Evolutionary conservation across 2,797 vertebrate genomes (phyloP).

Genomic region (Hapalemur alaotrensis): DNA sequence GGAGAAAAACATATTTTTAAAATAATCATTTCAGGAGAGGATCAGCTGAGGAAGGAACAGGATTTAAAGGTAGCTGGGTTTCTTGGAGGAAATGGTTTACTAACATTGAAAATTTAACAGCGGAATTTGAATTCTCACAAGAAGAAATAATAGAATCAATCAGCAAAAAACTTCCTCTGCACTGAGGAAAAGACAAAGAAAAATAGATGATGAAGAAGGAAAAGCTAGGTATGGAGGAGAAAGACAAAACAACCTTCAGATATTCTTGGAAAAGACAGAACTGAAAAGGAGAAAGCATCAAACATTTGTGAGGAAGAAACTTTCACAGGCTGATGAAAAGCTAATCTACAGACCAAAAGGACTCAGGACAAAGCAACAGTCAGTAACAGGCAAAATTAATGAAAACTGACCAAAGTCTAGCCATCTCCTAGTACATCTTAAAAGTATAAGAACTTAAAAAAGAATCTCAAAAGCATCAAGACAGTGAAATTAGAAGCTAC

Average conservation of each 20-base stretch:
- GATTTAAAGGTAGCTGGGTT: neutral
- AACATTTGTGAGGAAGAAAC: neutral
- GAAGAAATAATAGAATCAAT: neutral
- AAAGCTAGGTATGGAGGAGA: neutral
- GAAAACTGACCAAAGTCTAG: neutral
- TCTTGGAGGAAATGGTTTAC: neutral
- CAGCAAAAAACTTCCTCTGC: neutral
- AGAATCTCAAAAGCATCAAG: neutral
- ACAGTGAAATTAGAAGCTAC: neutral
- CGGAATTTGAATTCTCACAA: neutral
- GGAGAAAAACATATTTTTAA: neutral
- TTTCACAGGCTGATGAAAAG: neutral
- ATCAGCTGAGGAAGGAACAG: neutral
- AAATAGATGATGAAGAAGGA: neutral
- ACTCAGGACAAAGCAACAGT: neutral
- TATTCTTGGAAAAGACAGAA: neutral
- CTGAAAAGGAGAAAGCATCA: neutral
- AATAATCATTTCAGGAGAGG: neutral
- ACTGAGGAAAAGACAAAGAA: neutral
- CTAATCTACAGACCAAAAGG: neutral
- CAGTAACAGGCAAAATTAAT: neutral
- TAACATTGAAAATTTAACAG: neutral
- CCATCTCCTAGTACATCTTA: neutral
- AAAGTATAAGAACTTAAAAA: neutral
- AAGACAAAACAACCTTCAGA: neutral